Evolutionary conservation across 2,113 vertebrate genomes (phyloP), one percentile per base, ranked within the genome.

Genomic region (Saguinus imperator): DNA sequence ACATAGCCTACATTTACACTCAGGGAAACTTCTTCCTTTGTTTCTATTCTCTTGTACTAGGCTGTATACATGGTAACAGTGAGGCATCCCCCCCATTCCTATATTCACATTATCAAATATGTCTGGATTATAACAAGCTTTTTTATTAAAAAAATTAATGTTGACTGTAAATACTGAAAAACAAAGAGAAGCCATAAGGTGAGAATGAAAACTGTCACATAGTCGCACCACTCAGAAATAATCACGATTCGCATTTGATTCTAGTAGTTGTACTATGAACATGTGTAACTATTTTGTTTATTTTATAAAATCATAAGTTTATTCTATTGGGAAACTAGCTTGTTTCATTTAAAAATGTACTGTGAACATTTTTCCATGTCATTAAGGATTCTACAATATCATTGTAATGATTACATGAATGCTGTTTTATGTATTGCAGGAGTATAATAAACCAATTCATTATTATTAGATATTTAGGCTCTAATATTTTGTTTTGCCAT

Each of bases 321-420:
- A 61, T 87, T 50, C n/a, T 66, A 57, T 40, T 95, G 32, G 14
- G 10, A 93, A 95, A 27, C 10, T 91, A 91, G 23, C 12, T 82
- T 91, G 4, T 91, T 91, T 83, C 21, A 79, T 43, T 89, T 91
- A 87, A 93, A 7, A 89, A 61, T 85, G 25, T 93, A 75, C 85
- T 8, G 37, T 76, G n/a, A 79, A 83, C 2, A 70, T 68, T 93
- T 81, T 91, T 57, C 40, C n/a, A 76, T 77, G 9, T 61, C 52
- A 93, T 92, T 92, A 96, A 88, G 5, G 52, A 52, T 50, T 95
- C 55, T 93, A 27, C 1, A 88, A 66, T 66, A 86, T 58, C 21
- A 91, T 45, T 91, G 70, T 85, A 93, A 91, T 75, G 35, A 45
- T 12, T 50, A 86, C 20, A 40, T 58, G 50, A 91, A 86, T 70